These are phyloP conservation scores for Neodiprion pinetum DNA, from an alignment of 1,140 invertebrate genomes.

Conservation along the genomic window DNA sequence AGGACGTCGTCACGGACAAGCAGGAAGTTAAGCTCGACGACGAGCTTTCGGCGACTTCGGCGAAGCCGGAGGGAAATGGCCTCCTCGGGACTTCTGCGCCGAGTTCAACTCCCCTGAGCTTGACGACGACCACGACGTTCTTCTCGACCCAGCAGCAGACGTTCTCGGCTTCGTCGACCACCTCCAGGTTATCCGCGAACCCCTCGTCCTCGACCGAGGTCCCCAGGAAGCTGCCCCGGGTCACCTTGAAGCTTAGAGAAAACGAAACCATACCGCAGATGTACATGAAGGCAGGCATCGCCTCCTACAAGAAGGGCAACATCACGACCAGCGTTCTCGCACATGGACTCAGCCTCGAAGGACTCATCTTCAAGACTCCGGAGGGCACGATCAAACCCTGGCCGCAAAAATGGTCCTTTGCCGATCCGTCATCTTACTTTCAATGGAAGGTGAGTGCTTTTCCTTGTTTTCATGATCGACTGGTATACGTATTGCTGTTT, in stretches of 20 bases:
- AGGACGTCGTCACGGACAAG: not conserved
- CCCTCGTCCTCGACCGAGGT: conserved; percentile 20
- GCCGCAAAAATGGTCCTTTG: conserved; percentile 65
- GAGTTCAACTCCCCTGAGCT: not conserved
- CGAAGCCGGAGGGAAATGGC: not conserved
- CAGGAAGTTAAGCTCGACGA: not conserved
- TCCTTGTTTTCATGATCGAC: not conserved
- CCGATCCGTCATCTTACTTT: conserved; percentile 69
- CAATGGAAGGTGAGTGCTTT: conserved; percentile 67
- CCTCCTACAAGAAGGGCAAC: conserved; percentile 52
- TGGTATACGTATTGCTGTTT: not conserved
- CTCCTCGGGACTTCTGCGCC: not conserved
- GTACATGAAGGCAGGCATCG: conserved; percentile 53
- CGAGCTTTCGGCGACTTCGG: not conserved
- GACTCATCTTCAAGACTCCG: conserved; percentile 53
- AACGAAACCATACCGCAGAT: conserved; percentile 53
- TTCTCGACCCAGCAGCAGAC: not conserved
- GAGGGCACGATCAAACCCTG: conserved; percentile 54
- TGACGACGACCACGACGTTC: not conserved
- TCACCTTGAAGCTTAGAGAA: conserved; percentile 48
- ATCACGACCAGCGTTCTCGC: conserved; percentile 52
- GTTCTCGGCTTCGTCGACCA: not conserved
- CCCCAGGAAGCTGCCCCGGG: conserved; percentile 44
- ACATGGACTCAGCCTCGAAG: conserved; percentile 46
- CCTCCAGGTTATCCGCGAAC: not conserved